Percentiles rank a stretch among this genome's conserved stretches.
Evolutionary conservation across 2,888 invertebrate species (phyloP).

Genomic region (Trachelus stipa): DNA sequence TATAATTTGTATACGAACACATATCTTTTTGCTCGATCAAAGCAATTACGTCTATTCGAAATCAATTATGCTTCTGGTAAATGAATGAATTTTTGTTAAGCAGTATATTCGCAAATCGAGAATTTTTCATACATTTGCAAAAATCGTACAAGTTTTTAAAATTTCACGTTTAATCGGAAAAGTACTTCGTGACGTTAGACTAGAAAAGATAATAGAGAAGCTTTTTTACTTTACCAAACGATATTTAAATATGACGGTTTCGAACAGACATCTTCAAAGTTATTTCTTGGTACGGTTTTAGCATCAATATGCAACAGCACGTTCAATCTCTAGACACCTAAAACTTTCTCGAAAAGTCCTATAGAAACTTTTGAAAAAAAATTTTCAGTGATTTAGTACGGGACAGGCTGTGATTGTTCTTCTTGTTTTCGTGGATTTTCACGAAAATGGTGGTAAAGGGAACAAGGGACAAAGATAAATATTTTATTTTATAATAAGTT

Average conservation of each 20-base stretch:
- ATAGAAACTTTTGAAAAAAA: neutral
- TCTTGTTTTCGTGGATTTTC: neutral
- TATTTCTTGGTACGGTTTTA: neutral
- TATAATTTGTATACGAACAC: too few species aligned
- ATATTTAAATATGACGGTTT: neutral
- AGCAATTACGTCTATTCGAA: too few species aligned
- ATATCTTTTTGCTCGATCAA: too few species aligned
- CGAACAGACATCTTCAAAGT: neutral
- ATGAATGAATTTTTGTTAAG: neutral
- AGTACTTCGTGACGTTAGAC: neutral
- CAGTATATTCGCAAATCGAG: neutral
- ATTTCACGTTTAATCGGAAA: neutral
- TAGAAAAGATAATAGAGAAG: neutral
- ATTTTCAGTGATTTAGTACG: neutral
- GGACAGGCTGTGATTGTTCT: neutral
- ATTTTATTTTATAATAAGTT: neutral
- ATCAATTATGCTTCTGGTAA: neutral
- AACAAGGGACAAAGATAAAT: neutral
- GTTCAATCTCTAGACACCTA: neutral
- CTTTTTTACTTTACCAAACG: neutral
- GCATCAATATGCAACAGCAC: neutral
- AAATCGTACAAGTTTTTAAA: neutral
- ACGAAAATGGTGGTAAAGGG: neutral
- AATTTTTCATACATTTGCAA: neutral
- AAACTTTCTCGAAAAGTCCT: neutral